Base-by-base conservation (phyloP, 2,888 invertebrate species). In the Lydus trimaculatus region DNA sequence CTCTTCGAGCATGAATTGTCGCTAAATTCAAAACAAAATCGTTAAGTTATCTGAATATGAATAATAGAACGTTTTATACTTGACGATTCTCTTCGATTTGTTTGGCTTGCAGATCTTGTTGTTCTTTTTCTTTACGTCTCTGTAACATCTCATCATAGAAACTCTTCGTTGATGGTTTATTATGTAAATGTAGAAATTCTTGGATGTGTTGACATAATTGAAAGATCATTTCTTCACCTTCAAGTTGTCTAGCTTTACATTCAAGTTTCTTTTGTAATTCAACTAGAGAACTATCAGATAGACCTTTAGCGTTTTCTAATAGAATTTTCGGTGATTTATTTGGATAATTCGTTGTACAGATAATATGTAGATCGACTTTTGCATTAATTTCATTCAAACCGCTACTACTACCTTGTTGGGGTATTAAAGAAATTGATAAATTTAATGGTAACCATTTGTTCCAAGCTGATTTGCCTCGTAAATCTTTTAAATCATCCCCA, bases 91-190 rank as follows among this genome's bases (percentile, higher is more conserved):
- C 91, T 75, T 91, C 91, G 15, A 89, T 86, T 78, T 90, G 87
- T 75, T 90, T 87, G 63, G 90, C 88, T 68, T 91, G 87, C 58
- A 89, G 84, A 75, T 91, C 89, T 65, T 88, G 86, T 76, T 90
- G 88, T 76, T 92, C 90, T 74, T 89, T 87, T 80, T 91, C 90
- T 75, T 90, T 89, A 71, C 91, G 90, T 64, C 92, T 89, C 62
- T 89, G 88, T 11, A 95, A 83, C 97, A 97, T 97, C 86, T 97
- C 94, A 71, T 97, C 97, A 78, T 97, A 96, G 83, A 94, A 96
- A 9, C 97, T 97, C 68, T 92, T 88, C 63, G 88, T 88, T 0
- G 91, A 91, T 0, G 95, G 94, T 81, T 92, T 94, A 82, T 96
- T 95, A 84, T 95, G 91, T 25, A 90, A 86, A 72, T 93, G 90